phyloP scores from a whole-genome alignment of 2,797 vertebrate genomes.

The Acanthornis magna region DNA sequence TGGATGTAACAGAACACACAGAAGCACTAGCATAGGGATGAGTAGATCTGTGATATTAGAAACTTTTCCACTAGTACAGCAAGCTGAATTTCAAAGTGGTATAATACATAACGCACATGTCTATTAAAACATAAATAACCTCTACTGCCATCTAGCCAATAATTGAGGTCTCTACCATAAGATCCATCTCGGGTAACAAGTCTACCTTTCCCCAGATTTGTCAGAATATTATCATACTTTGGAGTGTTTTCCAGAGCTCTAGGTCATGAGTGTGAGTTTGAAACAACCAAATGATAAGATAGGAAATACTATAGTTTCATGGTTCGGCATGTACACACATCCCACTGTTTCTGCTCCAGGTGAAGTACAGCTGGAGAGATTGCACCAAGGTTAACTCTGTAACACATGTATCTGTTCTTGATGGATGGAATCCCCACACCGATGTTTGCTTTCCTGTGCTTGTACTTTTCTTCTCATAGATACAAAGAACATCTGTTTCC shows the following conservation, averaged over 20 bases:
- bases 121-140: neutral
- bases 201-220: neutral
- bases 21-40: neutral
- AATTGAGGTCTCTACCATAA: neutral
- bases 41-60: neutral
- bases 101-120: neutral
- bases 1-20: neutral
- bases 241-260: neutral
- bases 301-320: neutral
- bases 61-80: neutral
- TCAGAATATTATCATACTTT: neutral
- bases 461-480: neutral
- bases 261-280: neutral
- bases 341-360: neutral
- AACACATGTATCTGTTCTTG: neutral
- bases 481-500: neutral
- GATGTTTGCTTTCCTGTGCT: neutral
- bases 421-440: neutral
- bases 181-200: neutral
- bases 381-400: neutral
- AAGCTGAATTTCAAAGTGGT: neutral
- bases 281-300: neutral
- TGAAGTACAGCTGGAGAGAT: neutral
- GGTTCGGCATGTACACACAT: neutral
- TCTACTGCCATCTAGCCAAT: conserved; percentile 27